Percentiles rank a stretch among this genome's conserved stretches.
These are phyloP conservation scores for Anguilla marmorata DNA, from an alignment of 2,797 vertebrate genomes.

Conservation along the genomic window DNA sequence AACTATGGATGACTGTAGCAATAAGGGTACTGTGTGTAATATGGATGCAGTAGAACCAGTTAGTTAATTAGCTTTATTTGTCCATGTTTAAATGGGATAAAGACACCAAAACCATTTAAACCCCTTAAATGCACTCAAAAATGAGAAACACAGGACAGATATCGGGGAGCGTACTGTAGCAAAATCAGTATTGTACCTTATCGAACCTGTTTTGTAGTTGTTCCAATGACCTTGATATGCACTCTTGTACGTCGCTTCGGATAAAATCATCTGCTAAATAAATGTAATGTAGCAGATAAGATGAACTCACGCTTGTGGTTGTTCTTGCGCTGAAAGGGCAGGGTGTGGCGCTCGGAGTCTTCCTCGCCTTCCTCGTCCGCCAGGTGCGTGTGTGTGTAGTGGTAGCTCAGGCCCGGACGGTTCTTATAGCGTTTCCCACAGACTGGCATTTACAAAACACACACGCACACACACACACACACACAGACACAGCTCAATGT, in stretches of 20 bases:
- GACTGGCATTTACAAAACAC: constrained; percentile 57
- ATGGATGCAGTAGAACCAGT: neutral
- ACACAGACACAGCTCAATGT: neutral
- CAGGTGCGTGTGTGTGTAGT: constrained; percentile 94
- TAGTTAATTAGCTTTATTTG: neutral
- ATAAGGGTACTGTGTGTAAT: neutral
- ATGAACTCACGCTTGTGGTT: constrained; percentile 88
- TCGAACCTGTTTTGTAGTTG: too few species aligned
- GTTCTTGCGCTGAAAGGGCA: constrained; percentile 92
- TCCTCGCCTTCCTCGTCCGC: constrained; percentile 93
- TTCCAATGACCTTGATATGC: too few species aligned
- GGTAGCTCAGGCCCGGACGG: constrained; percentile 92
- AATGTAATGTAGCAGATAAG: neutral
- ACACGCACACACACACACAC: neutral
- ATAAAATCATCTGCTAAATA: too few species aligned
- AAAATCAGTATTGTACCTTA: neutral
- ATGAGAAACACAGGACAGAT: neutral
- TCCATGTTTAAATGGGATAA: neutral
- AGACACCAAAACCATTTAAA: neutral
- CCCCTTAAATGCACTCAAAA: neutral
- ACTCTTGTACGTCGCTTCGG: too few species aligned
- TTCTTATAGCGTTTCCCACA: constrained; percentile 92
- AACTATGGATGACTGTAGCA: neutral
- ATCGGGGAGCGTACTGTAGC: neutral
- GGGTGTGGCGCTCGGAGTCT: constrained; percentile 84